These are phyloP conservation scores for Poeciliopsis paucimaculata DNA, from an alignment of 2,797 vertebrate genomes.

Conservation along the genomic window DNA sequence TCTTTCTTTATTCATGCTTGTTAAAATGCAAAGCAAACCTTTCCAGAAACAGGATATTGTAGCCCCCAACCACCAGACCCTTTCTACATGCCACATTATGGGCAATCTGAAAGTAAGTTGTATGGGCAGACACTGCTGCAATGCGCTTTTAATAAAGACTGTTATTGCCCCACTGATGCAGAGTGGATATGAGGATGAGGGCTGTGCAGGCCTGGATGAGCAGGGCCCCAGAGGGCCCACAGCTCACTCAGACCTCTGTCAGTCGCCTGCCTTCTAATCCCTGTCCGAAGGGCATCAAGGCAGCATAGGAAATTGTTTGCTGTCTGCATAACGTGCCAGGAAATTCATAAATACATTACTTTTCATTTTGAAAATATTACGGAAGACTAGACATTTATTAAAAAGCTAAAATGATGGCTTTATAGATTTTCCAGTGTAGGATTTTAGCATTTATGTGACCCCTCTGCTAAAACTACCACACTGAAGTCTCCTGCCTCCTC, in stretches of 20 bases:
- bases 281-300: slow-evolving; percentile 76
- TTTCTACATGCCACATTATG: slow-evolving; percentile 76
- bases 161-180: slow-evolving; percentile 80
- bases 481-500: slow-evolving; percentile 65
- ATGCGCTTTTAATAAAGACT: slow-evolving; percentile 85
- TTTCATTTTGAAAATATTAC: slow-evolving; percentile 86
- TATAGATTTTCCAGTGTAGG: slow-evolving; percentile 79
- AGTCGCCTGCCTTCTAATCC: slow-evolving; percentile 81
- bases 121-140: slow-evolving; percentile 74
- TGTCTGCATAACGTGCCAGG: slow-evolving; percentile 83
- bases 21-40: slow-evolving; percentile 85
- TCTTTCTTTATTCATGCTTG: slow-evolving; percentile 81
- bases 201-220: slow-evolving; percentile 71
- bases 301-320: slow-evolving; percentile 86
- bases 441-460: slow-evolving; percentile 69
- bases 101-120: slow-evolving; percentile 74
- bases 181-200: slow-evolving; percentile 78
- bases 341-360: slow-evolving; percentile 87
- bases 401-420: slow-evolving; percentile 83
- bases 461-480: slow-evolving; percentile 68
- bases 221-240: slow-evolving; percentile 73
- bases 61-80: slow-evolving; percentile 78
- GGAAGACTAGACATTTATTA: slow-evolving; percentile 82
- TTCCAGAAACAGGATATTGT: slow-evolving; percentile 85
- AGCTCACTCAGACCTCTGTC: slow-evolving; percentile 76